These are phyloP conservation scores for Chironomus riparius DNA, from an alignment of 2,888 invertebrate species.

Conservation along the genomic window DNA sequence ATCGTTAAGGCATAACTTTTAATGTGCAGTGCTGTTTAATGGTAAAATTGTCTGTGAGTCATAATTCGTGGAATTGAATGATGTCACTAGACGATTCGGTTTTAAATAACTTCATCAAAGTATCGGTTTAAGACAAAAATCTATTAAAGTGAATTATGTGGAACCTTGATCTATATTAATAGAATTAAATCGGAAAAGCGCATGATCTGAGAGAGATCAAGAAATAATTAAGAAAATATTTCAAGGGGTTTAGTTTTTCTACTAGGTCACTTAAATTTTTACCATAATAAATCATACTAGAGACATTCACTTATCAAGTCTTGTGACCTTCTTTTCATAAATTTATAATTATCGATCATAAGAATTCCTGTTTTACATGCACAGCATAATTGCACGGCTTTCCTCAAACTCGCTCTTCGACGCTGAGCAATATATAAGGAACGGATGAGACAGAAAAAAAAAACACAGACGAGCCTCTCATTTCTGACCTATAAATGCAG, in stretches of 20 bases:
- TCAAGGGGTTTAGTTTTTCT: no score
- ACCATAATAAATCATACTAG: background rate
- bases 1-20: background rate
- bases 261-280: background rate
- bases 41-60: background rate
- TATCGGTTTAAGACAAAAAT: background rate
- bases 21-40: background rate
- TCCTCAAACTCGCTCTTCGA: background rate
- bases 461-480: background rate
- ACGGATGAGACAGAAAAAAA: background rate
- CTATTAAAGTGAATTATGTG: background rate
- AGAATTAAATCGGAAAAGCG: background rate
- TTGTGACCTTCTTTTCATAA: background rate
- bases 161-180: background rate
- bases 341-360: background rate
- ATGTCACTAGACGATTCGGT: no score
- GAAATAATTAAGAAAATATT: no score
- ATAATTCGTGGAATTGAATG: background rate
- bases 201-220: background rate
- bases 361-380: background rate
- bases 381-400: no score
- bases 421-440: background rate
- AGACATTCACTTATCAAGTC: background rate
- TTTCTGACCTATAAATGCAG: slow-evolving; percentile 1
- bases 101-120: no score